A percentile compares a stretch with the other conserved stretches of the same genome.
Conservation (phyloP, 2,888 invertebrate genomes). For the Oeneis ivallda region DNA sequence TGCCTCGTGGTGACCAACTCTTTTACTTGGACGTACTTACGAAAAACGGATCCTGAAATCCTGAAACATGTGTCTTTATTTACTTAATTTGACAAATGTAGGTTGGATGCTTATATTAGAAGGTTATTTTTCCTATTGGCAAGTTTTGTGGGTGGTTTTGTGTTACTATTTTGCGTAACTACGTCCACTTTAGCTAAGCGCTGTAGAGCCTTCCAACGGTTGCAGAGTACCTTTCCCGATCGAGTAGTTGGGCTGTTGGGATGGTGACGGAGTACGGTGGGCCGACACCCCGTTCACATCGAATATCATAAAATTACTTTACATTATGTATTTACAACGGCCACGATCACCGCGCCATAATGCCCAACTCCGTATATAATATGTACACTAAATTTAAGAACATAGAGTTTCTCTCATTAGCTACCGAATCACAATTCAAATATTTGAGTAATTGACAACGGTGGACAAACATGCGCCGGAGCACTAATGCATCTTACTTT, state of each 20-base stretch:
- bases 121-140: neutral
- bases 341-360: conserved; percentile 72
- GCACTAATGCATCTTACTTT: conserved; percentile 75
- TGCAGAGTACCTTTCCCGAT: neutral
- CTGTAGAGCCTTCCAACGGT: neutral
- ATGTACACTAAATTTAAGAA: conserved; percentile 80
- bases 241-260: conserved; percentile 9
- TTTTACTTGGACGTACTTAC: neutral
- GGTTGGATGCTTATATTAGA: no score
- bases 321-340: conserved; percentile 79
- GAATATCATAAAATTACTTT: conserved; percentile 73
- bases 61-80: no score
- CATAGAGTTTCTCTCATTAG: conserved; percentile 81
- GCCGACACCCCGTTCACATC: conserved; percentile 51
- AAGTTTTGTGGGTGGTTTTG: no score
- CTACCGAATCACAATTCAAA: conserved; percentile 82
- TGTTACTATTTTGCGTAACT: no score
- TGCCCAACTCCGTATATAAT: conserved; percentile 80
- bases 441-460: conserved; percentile 81
- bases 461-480: conserved; percentile 79
- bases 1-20: neutral
- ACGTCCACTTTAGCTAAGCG: no score
- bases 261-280: conserved; percentile 36
- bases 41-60: no score
- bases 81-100: no score